Percentiles rank a stretch among this genome's conserved stretches.
These are phyloP conservation scores for Strix aluco DNA, from an alignment of 2,113 vertebrate genomes.

Conservation along the genomic window DNA sequence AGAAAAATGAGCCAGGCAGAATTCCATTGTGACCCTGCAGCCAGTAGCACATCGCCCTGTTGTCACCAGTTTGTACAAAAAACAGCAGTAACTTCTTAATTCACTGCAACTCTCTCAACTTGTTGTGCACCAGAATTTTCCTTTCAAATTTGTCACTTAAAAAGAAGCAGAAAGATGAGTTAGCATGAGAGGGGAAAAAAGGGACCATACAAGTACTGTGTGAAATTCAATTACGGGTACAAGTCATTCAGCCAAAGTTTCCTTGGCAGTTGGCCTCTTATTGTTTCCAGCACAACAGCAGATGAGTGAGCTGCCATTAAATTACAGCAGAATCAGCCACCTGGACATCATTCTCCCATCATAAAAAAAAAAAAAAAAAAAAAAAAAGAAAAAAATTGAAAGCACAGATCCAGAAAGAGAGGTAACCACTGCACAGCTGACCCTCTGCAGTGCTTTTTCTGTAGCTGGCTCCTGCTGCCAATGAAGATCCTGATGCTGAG, in stretches of 20 bases:
- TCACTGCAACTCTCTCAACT: background rate
- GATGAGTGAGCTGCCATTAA: slow-evolving; percentile 37
- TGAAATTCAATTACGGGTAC: slow-evolving; percentile 26
- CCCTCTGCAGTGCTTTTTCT: background rate
- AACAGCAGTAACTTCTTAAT: background rate
- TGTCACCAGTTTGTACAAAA: background rate
- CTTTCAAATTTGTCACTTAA: background rate
- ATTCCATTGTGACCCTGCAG: background rate
- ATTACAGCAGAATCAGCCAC: slow-evolving; percentile 44
- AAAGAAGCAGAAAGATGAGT: background rate
- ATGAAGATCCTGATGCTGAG: background rate
- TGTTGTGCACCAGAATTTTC: background rate
- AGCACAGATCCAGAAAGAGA: background rate
- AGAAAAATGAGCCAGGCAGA: background rate
- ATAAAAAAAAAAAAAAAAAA: background rate
- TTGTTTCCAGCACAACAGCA: slow-evolving; percentile 25
- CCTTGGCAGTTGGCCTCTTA: slow-evolving; percentile 8
- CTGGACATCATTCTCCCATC: slow-evolving; percentile 8
- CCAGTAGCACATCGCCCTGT: background rate
- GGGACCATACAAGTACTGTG: background rate
- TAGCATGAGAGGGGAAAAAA: fast-evolving
- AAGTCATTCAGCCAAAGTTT: slow-evolving; percentile 26
- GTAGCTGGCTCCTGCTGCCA: background rate
- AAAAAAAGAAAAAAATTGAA: background rate
- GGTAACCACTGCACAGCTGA: background rate